Percentiles rank a stretch among this genome's conserved stretches.
phyloP scores from a whole-genome alignment of 1,140 invertebrate species.

The Platyscapa corneri region DNA sequence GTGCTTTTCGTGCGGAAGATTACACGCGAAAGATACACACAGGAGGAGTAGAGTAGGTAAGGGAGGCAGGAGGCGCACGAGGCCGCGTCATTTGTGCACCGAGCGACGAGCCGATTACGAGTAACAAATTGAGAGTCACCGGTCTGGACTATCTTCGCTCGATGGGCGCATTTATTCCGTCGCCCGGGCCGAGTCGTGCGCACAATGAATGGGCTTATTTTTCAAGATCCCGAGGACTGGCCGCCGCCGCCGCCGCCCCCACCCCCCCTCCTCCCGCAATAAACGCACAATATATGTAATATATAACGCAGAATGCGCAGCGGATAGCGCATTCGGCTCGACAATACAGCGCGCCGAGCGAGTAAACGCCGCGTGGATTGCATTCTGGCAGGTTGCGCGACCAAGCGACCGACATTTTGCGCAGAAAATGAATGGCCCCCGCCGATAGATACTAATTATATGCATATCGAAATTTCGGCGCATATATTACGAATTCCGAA shows the following conservation, averaged over 20 bases:
- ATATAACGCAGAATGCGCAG: too few species aligned
- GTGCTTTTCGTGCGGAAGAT: constrained; percentile 12
- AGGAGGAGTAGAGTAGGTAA: background rate
- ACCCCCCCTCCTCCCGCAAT: too few species aligned
- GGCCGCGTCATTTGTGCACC: background rate
- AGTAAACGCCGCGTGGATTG: background rate
- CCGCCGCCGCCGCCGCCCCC: too few species aligned
- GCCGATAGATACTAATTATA: constrained; percentile 24
- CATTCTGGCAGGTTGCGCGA: background rate
- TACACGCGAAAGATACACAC: background rate
- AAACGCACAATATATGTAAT: too few species aligned
- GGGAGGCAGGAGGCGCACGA: background rate
- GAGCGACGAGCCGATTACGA: background rate
- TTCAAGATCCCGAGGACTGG: too few species aligned
- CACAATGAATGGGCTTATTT: too few species aligned
- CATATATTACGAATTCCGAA: constrained; percentile 35
- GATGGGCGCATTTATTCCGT: too few species aligned
- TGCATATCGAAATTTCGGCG: background rate
- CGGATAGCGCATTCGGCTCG: too few species aligned
- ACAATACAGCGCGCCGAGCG: too few species aligned
- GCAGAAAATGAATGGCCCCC: background rate
- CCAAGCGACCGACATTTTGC: background rate
- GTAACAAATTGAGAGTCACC: background rate
- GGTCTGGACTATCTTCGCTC: too few species aligned
- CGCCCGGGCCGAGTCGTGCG: too few species aligned